phyloP scores from a whole-genome alignment of 2,797 vertebrate species.

The Labeo calbasu region DNA sequence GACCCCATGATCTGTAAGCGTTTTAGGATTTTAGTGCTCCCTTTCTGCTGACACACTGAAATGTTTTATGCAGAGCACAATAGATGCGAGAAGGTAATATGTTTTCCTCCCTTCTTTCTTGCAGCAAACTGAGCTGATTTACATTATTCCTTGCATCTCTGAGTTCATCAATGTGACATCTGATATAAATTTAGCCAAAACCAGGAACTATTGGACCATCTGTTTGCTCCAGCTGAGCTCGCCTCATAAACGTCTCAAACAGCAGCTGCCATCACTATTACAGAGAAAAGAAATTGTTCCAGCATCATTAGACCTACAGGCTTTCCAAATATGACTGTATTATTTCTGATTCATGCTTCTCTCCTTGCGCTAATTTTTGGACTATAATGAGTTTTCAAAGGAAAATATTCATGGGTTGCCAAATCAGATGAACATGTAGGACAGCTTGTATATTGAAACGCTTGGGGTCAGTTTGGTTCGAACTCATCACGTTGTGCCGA shows the following conservation, averaged over 20 bases:
- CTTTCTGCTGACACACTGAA: constrained; percentile 31
- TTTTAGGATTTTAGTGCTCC: constrained; percentile 25
- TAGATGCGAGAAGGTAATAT: neutral
- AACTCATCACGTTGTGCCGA: neutral
- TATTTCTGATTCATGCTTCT: constrained; percentile 23
- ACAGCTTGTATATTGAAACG: constrained; percentile 22
- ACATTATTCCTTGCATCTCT: constrained; percentile 52
- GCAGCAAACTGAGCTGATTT: constrained; percentile 59
- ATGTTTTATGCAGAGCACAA: constrained; percentile 2
- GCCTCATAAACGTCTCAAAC: constrained; percentile 57
- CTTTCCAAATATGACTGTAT: constrained; percentile 39
- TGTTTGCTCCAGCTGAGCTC: constrained; percentile 64
- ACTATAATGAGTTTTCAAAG: constrained; percentile 35
- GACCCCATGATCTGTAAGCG: constrained; percentile 35
- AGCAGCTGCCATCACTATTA: constrained; percentile 60
- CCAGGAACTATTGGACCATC: constrained; percentile 56
- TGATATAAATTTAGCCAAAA: constrained; percentile 59
- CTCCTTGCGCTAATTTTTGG: constrained; percentile 25
- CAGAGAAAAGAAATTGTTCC: constrained; percentile 45
- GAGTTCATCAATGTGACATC: constrained; percentile 65
- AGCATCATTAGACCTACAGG: constrained; percentile 48
- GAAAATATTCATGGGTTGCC: constrained; percentile 20
- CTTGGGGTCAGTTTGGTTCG: constrained; percentile 17
- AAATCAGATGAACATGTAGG: constrained; percentile 10
- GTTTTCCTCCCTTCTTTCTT: constrained; percentile 61